Conservation (phyloP, 2,797 vertebrate species). For the Cetoscarus ocellatus region DNA sequence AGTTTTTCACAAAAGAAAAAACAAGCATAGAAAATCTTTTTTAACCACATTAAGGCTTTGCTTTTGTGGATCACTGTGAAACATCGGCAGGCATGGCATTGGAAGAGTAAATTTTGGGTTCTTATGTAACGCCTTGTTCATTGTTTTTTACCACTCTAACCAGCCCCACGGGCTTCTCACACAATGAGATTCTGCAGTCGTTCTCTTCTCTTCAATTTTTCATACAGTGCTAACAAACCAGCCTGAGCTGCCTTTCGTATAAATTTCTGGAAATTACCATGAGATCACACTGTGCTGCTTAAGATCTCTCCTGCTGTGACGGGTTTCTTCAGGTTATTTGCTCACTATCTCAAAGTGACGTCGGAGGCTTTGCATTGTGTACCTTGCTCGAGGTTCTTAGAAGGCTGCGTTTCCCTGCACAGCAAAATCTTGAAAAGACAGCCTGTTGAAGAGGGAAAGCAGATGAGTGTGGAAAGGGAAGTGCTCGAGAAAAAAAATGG, state of each 20-base stretch:
- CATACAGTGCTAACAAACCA: conserved; percentile 31
- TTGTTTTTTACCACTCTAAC: conserved; percentile 29
- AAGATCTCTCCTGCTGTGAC: conserved; percentile 44
- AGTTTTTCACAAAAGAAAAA: not conserved
- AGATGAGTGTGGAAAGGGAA: not conserved
- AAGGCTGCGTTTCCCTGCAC: conserved; percentile 30
- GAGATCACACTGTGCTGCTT: conserved; percentile 38
- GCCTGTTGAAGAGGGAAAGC: conserved; percentile 8
- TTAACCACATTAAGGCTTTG: not conserved
- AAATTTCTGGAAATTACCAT: conserved; percentile 46
- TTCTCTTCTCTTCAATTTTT: conserved; percentile 34
- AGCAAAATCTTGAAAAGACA: conserved; percentile 17
- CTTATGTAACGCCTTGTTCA: not conserved
- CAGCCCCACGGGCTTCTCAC: conserved; percentile 22
- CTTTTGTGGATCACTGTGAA: not conserved
- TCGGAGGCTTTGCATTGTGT: conserved; percentile 27
- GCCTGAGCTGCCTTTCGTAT: conserved; percentile 38
- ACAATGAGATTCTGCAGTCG: conserved; percentile 36
- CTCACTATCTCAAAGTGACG: conserved; percentile 48
- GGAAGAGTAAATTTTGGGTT: not conserved
- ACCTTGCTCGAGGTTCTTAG: conserved; percentile 14
- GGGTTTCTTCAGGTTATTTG: conserved; percentile 58
- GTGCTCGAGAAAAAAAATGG: not conserved
- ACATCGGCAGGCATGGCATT: conserved; percentile 3
- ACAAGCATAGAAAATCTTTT: conserved; percentile 1